Conservation (phyloP, 2,113 vertebrate genomes). For the Planiliza haematocheilus region DNA sequence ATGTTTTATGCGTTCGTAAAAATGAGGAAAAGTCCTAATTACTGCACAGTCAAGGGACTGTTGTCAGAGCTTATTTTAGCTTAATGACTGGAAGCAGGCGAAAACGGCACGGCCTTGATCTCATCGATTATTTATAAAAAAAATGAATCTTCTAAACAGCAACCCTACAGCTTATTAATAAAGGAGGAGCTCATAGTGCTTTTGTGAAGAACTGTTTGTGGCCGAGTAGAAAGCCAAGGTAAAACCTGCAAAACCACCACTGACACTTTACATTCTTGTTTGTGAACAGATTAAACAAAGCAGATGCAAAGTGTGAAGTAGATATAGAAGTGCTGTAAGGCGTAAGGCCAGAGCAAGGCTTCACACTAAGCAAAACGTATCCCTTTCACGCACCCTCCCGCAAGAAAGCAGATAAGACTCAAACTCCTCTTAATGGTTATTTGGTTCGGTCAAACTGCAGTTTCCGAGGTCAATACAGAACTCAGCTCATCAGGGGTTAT, state of each 20-base stretch:
- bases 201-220: no score
- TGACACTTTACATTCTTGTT: no score
- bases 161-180: not conserved
- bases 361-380: no score
- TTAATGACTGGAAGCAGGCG: not conserved
- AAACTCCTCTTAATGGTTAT: not conserved
- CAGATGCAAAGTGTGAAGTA: no score
- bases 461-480: not conserved
- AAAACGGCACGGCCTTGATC: not conserved
- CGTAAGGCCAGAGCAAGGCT: no score
- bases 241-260: not conserved
- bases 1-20: conserved; percentile 33
- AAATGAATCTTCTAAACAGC: not conserved
- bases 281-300: no score
- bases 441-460: conserved; percentile 1
- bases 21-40: conserved; percentile 26
- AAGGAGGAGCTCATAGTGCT: no score
- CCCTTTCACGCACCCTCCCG: not conserved
- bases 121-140: not conserved
- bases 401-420: conserved; percentile 1
- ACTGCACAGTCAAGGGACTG: conserved; percentile 4
- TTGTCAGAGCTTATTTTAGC: conserved; percentile 1
- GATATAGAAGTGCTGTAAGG: no score
- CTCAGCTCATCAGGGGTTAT: not conserved
- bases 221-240: no score